Percentiles rank a stretch among this genome's conserved stretches.
Conservation (phyloP, 2,888 invertebrate species). For the Acronicta alni region DNA sequence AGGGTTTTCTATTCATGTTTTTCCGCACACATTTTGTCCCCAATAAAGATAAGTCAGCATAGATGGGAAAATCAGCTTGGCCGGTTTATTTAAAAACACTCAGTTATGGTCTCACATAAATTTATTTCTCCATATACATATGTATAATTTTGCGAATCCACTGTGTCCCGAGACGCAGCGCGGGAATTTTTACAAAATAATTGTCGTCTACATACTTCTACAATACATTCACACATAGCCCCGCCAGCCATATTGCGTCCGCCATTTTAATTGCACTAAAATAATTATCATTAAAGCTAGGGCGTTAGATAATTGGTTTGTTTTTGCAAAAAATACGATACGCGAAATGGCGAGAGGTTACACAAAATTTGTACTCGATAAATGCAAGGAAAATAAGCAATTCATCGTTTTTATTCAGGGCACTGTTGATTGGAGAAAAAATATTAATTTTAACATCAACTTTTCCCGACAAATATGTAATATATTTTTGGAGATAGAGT, state of each 20-base stretch:
- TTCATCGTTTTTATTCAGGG: slow-evolving; percentile 42
- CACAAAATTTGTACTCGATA: slow-evolving; percentile 41
- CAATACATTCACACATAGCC: slow-evolving; percentile 78
- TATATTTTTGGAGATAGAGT: slow-evolving; percentile 47
- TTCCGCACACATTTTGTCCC: too few relatives aligned
- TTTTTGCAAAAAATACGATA: slow-evolving; percentile 61
- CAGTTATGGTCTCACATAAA: slow-evolving; percentile 85
- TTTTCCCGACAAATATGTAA: slow-evolving; percentile 34
- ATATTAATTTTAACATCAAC: slow-evolving; percentile 28
- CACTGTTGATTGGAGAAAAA: slow-evolving; percentile 45
- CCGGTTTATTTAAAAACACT: slow-evolving; percentile 41
- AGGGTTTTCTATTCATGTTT: too few relatives aligned
- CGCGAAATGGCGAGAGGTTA: slow-evolving; percentile 61
- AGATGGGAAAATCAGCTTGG: background rate
- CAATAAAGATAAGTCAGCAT: background rate
- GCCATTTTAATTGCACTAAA: slow-evolving; percentile 84
- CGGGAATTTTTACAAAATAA: slow-evolving; percentile 86
- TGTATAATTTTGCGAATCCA: slow-evolving; percentile 89
- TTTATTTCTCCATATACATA: slow-evolving; percentile 89
- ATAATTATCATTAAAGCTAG: slow-evolving; percentile 77
- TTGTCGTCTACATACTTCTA: slow-evolving; percentile 83
- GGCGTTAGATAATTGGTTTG: slow-evolving; percentile 59
- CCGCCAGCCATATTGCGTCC: slow-evolving; percentile 74
- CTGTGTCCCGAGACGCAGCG: slow-evolving; percentile 87
- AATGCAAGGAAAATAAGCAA: slow-evolving; percentile 49